A percentile compares a stretch with the other conserved stretches of the same genome.
phyloP scores from a whole-genome alignment of 2,113 vertebrate species.

The Clupea harengus region DNA sequence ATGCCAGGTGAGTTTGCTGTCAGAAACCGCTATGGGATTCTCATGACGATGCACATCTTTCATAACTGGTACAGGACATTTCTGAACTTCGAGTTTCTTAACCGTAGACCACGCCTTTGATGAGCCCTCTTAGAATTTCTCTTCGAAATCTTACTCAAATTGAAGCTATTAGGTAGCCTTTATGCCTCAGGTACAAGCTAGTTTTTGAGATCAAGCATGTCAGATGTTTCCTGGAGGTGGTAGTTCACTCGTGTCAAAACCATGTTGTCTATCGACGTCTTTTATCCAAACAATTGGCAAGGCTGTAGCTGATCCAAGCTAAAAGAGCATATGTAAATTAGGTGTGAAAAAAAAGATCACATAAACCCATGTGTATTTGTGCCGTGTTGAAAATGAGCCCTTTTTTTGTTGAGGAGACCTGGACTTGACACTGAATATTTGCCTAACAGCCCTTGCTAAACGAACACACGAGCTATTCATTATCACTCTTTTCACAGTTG shows the following conservation, averaged over 20 bases:
- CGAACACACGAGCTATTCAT: not conserved
- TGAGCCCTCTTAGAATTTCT: not conserved
- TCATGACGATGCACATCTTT: no score
- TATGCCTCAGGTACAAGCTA: not conserved
- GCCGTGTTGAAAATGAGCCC: not conserved
- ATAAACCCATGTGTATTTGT: not conserved
- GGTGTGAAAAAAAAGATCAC: slow-evolving; percentile 34
- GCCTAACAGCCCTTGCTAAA: not conserved
- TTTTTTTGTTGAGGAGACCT: not conserved
- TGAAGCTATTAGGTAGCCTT: no score
- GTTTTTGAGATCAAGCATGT: not conserved
- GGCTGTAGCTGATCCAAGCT: not conserved
- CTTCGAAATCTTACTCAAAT: not conserved
- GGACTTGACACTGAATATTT: not conserved
- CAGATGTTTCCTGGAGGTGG: slow-evolving; percentile 32
- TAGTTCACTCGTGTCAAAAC: slow-evolving; percentile 33
- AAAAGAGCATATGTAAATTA: slow-evolving; percentile 21
- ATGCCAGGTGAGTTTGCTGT: not conserved
- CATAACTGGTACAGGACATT: no score
- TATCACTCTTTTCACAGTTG: not conserved
- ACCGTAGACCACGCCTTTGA: not conserved
- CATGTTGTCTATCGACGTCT: slow-evolving; percentile 21
- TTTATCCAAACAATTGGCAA: slow-evolving; percentile 21
- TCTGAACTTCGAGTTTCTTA: not conserved
- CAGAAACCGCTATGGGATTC: no score